phyloP scores from a whole-genome alignment of 2,888 invertebrate genomes.

The Scaptomyza reducta region DNA sequence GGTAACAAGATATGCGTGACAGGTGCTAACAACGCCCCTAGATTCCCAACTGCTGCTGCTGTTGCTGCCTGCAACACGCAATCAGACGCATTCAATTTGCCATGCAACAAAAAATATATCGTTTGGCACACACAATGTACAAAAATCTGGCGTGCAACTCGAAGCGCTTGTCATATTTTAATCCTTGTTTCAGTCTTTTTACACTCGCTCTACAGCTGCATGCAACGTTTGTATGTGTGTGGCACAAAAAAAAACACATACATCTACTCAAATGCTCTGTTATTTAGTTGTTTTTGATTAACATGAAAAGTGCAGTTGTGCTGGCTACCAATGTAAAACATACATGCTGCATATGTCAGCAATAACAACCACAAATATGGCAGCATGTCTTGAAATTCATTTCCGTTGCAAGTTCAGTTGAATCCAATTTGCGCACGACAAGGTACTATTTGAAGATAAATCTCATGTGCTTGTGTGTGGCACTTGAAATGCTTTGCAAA shows the following conservation, averaged over 20 bases:
- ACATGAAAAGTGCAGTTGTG: slow-evolving; percentile 36
- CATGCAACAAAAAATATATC: slow-evolving; percentile 31
- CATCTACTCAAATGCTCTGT: slow-evolving; percentile 18
- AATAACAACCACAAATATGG: slow-evolving; percentile 18
- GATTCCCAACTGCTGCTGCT: slow-evolving; percentile 16
- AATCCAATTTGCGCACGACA: slow-evolving; percentile 22
- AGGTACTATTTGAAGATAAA: slow-evolving; percentile 24
- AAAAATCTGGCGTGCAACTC: slow-evolving; percentile 43
- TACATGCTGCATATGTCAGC: slow-evolving; percentile 30
- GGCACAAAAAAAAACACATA: slow-evolving; percentile 1
- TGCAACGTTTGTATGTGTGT: slow-evolving; percentile 1
- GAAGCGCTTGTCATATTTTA: slow-evolving; percentile 45
- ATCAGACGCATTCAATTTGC: slow-evolving; percentile 40
- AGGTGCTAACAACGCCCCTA: slow-evolving; percentile 54
- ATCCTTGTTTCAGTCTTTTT: slow-evolving; percentile 23
- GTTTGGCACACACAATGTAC: neutral
- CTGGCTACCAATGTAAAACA: slow-evolving; percentile 7
- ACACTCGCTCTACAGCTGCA: neutral
- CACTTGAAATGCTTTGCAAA: slow-evolving; percentile 19
- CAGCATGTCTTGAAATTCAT: slow-evolving; percentile 32
- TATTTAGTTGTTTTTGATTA: slow-evolving; percentile 15
- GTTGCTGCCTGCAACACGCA: slow-evolving; percentile 30
- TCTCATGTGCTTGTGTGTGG: slow-evolving; percentile 15
- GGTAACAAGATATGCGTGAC: slow-evolving; percentile 65
- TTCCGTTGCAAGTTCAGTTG: slow-evolving; percentile 35